Base-by-base conservation (phyloP, 2,113 vertebrate genomes). In the Marmota monax region DNA sequence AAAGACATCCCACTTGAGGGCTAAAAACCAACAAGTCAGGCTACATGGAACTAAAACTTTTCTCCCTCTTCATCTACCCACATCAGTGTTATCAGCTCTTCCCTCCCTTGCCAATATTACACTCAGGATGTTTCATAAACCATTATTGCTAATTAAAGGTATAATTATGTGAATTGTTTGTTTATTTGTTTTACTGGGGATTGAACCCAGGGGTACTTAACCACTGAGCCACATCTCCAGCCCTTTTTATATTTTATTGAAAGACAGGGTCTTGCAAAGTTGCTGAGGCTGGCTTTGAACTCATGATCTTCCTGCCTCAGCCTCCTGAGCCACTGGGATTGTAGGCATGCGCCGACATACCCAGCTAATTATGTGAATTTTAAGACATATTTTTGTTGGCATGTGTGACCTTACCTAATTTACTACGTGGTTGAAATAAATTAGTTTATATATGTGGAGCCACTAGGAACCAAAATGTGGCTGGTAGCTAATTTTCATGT, bases 331-430 rank as follows among this genome's bases (percentile, higher is more conserved):
- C 18, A 22, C 56, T 58, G 56, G 56, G 56, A 58, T 22, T 58
- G 22, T 7, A 58, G 20, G 56, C 56, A 58, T 58, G 56, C 7
- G 1, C 20, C 20, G 22, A 5, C 18, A 20, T 7, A 17, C 18
- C 56, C 6, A 58, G 56, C 56, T 25, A 84, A 61, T 82, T 88
- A 84, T 69, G n/a, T 96, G 39, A 88, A 53, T 88, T n/a, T 53
- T 91, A 39, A 96, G 85, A 92, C 42, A 77, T 70, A 32, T 87
- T 95, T 94, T 87, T 94, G n/a, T 90, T 92, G 58, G 65, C 95
- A 94, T 37, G 20, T 45, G 39, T 78, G 22, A 82, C 25, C 56
- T 74, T 58, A 27, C 48, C 37, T 88, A 91, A 85, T 93, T 91
- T 90, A 93, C 39, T 96, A 83, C 0, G 11, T 37, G 34, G 9